Conservation (phyloP, 2,113 vertebrate genomes). For the Ageneiosus marmoratus region DNA sequence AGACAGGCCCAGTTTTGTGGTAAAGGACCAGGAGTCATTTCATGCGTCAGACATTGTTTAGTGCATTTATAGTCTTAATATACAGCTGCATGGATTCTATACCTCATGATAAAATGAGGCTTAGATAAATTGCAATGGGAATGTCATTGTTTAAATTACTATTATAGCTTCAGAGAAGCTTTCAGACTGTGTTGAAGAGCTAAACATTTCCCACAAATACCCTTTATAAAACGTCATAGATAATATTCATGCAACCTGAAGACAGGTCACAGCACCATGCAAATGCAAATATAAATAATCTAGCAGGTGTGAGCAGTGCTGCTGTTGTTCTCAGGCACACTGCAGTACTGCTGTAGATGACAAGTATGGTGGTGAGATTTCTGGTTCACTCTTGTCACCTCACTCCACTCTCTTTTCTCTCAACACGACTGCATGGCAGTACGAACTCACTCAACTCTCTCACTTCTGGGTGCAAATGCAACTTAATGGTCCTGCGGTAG, state of each 20-base stretch:
- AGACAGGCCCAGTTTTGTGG: too few relatives aligned
- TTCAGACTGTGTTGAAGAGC: background rate
- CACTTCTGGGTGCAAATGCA: slow-evolving; percentile 28
- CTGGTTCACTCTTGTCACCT: slow-evolving; percentile 40
- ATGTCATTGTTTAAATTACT: background rate
- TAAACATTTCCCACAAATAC: background rate
- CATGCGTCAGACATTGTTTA: too few relatives aligned
- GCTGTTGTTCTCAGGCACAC: slow-evolving; percentile 21
- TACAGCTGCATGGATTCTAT: too few relatives aligned
- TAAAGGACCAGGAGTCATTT: too few relatives aligned
- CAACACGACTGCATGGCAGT: slow-evolving; percentile 49
- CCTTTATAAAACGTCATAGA: background rate
- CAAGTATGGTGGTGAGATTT: slow-evolving; percentile 40
- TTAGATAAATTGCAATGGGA: background rate
- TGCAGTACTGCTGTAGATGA: slow-evolving; percentile 32
- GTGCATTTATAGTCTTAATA: too few relatives aligned
- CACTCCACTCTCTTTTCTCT: slow-evolving; percentile 57
- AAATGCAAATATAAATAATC: background rate
- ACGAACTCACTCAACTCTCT: slow-evolving; percentile 67
- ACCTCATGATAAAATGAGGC: background rate
- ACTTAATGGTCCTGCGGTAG: slow-evolving; percentile 27
- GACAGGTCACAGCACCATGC: background rate
- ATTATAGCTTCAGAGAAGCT: background rate
- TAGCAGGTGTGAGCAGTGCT: background rate
- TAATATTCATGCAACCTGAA: background rate